Conservation (phyloP, 2,888 invertebrate genomes). For the Thysanoteuthis rhombus region DNA sequence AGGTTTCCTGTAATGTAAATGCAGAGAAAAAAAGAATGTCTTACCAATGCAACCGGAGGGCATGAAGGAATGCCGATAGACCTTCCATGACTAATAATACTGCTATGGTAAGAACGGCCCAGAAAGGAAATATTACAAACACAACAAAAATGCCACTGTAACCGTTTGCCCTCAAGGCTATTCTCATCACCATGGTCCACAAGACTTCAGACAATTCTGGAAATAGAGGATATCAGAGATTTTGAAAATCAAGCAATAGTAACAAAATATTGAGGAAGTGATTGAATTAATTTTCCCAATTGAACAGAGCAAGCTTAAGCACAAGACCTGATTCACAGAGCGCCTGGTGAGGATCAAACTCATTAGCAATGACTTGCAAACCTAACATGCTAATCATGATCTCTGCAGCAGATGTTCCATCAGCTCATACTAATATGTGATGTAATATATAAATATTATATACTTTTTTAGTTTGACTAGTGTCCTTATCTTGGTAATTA, state of each 20-base stretch:
- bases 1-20: neutral
- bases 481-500: no score
- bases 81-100: conserved; percentile 99
- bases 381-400: neutral
- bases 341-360: neutral
- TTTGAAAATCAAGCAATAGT: neutral
- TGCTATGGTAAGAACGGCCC: conserved; percentile 91
- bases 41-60: conserved; percentile 95
- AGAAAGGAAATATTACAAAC: conserved; percentile 89
- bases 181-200: conserved; percentile 81
- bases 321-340: neutral
- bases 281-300: neutral
- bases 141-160: conserved; percentile 72
- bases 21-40: conserved; percentile 43
- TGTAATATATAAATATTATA: no score
- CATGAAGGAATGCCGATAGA: conserved; percentile 97
- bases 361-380: no score
- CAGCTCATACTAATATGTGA: no score
- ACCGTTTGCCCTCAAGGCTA: conserved; percentile 79
- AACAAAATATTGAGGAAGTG: neutral
- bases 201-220: conserved; percentile 88
- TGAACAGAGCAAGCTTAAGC: neutral
- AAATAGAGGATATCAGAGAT: conserved; percentile 36
- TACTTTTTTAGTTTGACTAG: no score
- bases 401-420: no score